Evolutionary conservation across 2,797 vertebrate genomes (phyloP), one percentile per base, ranked within the genome.

Genomic region (Setipinna tenuifilis): DNA sequence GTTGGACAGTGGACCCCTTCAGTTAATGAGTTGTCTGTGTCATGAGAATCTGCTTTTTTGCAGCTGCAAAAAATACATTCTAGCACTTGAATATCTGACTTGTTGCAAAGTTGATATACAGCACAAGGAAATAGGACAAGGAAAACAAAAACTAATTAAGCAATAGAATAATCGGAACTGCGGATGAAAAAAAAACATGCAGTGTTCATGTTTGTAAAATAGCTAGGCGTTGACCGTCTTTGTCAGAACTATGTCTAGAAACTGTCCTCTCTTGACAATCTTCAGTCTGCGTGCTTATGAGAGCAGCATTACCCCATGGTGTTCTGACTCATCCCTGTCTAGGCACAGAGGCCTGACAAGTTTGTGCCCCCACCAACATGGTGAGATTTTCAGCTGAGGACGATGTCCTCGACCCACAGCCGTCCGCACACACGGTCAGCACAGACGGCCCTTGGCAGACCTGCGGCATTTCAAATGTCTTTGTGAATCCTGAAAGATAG

Each of bases 391-490:
- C 71, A 78, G 71, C 71, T 19, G 65, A 35, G 65, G 68, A 35
- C 68, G 16, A 35, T 31, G 28, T 17, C 71, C 17, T 78, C 71
- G 5, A 19, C 19, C 7, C 17, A 17, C 35, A 41, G 71, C 31
- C 7, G 35, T 44, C 71, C 71, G 3, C 62, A 41, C 19, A 2
- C 35, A 17, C 9, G 10, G 21, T 10, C 21, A 23, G 28, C 9
- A 59, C 82, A n/a, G n/a, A 16, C 80, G 11, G 17, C 23, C 78
- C 25, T 17, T 54, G 41, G 71, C 17, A 83, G 58, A 80, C 85
- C 81, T 83, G 82, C 6, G 59, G 81, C 41, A 59, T 83, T 80
- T 75, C 31, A 14, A 35, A 61, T 10, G 25, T 84, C 17, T 46
- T 14, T 65, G 65, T 28, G 86, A 87, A 46, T 48, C 46, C 9